phyloP scores from a whole-genome alignment of 2,113 vertebrate genomes.

The Polypterus senegalus region DNA sequence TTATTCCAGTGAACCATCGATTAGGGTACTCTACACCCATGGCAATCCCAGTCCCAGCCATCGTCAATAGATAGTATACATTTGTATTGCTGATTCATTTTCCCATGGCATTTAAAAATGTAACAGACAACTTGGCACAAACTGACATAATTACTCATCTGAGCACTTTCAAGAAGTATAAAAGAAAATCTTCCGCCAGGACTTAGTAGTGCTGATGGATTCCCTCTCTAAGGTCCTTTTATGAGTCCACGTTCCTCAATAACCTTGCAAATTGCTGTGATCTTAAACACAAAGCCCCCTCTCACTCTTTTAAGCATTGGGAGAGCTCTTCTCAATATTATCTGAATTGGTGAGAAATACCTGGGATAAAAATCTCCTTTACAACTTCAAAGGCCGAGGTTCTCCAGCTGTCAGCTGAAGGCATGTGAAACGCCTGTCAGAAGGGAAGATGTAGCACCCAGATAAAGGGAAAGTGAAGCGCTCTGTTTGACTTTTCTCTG shows the following conservation, averaged over 20 bases:
- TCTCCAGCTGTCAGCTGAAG: conserved; percentile 50
- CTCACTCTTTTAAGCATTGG: conserved; percentile 55
- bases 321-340: conserved; percentile 51
- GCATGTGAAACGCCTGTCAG: conserved; percentile 54
- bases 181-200: conserved; percentile 40
- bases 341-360: conserved; percentile 70
- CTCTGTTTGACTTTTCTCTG: conserved; percentile 19
- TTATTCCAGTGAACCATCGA: too few relatives aligned
- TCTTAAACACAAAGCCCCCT: conserved; percentile 70
- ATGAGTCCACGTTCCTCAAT: conserved; percentile 57
- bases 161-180: conserved; percentile 22
- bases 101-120: too few relatives aligned
- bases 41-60: too few relatives aligned
- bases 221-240: conserved; percentile 68
- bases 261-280: conserved; percentile 86
- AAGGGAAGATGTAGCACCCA: conserved; percentile 47
- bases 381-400: conserved; percentile 71
- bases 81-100: too few relatives aligned
- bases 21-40: too few relatives aligned
- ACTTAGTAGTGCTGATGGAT: conserved; percentile 56
- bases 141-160: conserved; percentile 18
- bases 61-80: too few relatives aligned
- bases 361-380: conserved; percentile 56
- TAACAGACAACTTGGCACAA: too few relatives aligned
- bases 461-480: conserved; percentile 51